A percentile compares a stretch with the other conserved stretches of the same genome.
These are phyloP conservation scores for Gallinago undulata DNA, from an alignment of 2,113 vertebrate species.

Conservation along the genomic window DNA sequence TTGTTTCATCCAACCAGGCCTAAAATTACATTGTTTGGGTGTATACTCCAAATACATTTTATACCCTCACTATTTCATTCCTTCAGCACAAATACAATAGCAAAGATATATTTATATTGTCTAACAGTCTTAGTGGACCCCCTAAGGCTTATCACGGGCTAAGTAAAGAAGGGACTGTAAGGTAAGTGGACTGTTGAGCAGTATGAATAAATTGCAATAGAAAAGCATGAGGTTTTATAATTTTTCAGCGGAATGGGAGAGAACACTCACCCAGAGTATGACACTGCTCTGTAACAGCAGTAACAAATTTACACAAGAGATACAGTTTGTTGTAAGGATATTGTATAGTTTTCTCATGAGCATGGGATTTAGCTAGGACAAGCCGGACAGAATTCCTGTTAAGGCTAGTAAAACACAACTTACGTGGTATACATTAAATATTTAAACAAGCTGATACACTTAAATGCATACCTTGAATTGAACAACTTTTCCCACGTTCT, in stretches of 20 bases:
- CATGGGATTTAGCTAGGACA: not conserved
- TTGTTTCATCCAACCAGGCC: not conserved
- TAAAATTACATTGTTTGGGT: not conserved
- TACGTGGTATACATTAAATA: rapidly evolving
- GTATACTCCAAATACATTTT: not conserved
- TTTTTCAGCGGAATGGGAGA: not conserved
- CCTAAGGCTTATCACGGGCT: not conserved
- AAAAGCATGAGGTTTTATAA: not conserved
- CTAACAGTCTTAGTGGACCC: not conserved
- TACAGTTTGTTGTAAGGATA: not conserved
- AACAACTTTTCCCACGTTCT: slow-evolving; percentile 87
- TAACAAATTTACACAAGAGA: not conserved
- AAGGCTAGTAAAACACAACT: not conserved
- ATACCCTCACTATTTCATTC: not conserved
- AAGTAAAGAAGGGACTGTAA: not conserved
- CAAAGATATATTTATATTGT: not conserved
- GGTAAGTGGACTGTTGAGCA: not conserved
- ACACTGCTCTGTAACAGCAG: not conserved
- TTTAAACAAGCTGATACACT: not conserved
- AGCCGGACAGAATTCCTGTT: not conserved
- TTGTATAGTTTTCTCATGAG: not conserved
- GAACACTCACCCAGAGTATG: not conserved
- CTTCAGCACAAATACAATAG: not conserved
- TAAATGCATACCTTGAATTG: slow-evolving; percentile 89
- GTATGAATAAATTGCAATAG: not conserved